Evolutionary conservation across 2,888 invertebrate genomes (phyloP), one percentile per base, ranked within the genome.

Genomic region (Ferrisia virgata): DNA sequence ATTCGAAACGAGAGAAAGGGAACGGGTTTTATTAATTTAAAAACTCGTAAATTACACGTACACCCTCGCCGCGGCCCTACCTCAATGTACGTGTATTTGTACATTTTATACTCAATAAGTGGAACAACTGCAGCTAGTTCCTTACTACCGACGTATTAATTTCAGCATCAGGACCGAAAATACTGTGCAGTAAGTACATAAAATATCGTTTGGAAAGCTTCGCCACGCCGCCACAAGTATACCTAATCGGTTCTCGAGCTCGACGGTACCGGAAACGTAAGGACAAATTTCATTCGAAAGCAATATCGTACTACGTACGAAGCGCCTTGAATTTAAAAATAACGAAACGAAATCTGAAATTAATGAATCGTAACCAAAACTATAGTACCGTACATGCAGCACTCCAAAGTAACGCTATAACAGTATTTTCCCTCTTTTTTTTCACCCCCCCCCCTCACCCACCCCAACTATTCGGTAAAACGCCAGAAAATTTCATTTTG

Each of bases 141-240:
- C 15, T n/a, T n/a, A 47, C 47, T 47, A 47, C 47, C 47, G 47
- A n/a, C n/a, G 47, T 47, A 47, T 47, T 47, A 47, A 47, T 47
- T 47, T 47, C 47, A n/a, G 18, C 47, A 47, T n/a, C n/a, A 5
- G 47, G 11, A 40, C 40, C 2, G 15, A 9, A 40, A 40, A 40
- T 40, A 40, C 58, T 40, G 40, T 40, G 15, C 11, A 11, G 40
- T 40, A n/a, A n/a, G 40, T 40, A 40, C 40, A 28, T 69, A 28
- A 72, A 72, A 72, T 72, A 72, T 72, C 72, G 72, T 31, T 72
- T 33, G 33, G 33, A 72, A 72, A 72, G 72, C 72, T 72, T 72
- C n/a, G 13, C 1, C 58, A 4, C 25, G 8, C 25, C 33, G 33
- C n/a, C n/a, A n/a, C n/a, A n/a, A n/a, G n/a, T n/a, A n/a, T n/a